Base-by-base conservation (phyloP, 2,797 vertebrate species). In the Helicolenus hilgendorfi region DNA sequence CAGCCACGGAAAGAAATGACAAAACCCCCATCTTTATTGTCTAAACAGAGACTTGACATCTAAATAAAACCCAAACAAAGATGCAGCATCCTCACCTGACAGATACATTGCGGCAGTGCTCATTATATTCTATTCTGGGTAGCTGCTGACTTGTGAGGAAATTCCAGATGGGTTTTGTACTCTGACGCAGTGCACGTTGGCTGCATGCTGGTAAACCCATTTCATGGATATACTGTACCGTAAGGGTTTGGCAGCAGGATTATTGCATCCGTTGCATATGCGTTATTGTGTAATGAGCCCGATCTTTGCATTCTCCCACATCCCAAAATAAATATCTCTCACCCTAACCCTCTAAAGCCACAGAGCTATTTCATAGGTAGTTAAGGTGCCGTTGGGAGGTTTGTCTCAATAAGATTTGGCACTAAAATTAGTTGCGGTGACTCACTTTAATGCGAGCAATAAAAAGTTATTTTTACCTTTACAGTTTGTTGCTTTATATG, bases 111-210 rank as follows among this genome's bases (percentile, higher is more conserved):
- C 67, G 5, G 79, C 87, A 65, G 62, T 81, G 81, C 90, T 96
- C 91, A 91, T 95, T 93, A 93, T 91, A 69, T 91, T 94, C 88
- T 93, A 89, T 94, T 85, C 89, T 92, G 85, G 87, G 84, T 89
- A 68, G 76, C 72, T 86, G 94, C 92, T 93, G 90, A 94, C 89
- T 89, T 92, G 88, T 94, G 81, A 94, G 86, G 86, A 94, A 92
- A 92, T 89, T 93, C 83, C 90, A 81, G 64, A 88, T 88, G 83
- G 85, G 55, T 86, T 92, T 92, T 87, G 59, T 70, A 56, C 72
- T 91, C 70, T 77, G 70, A 86, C 63, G 45, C 83, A 77, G 89
- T 81, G 71, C 79, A 84, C 41, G 38, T 62, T 63, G 74, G 72
- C 79, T 87, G 86, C 75, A 67, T 79, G 76, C 82, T 88, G 90